Evolutionary conservation across 2,113 vertebrate genomes (phyloP), one percentile per base, ranked within the genome.

Genomic region (Gnathonemus longibarbis): DNA sequence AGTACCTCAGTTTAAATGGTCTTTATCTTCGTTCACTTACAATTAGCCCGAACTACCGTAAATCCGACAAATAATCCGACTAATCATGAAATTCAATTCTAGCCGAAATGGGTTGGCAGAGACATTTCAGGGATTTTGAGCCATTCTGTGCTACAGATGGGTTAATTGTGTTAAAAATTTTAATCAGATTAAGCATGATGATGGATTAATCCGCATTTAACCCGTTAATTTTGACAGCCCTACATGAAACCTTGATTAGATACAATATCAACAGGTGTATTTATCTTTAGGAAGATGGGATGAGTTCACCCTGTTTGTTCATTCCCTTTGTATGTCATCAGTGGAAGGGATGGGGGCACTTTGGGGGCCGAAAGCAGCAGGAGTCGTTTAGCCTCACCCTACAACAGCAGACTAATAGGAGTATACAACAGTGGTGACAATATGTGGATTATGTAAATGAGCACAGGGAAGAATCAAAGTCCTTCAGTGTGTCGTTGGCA

Each of bases 401-500:
- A 96, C 94, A 93, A 91, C 93, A 94, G 93, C 91, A 94, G 92
- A 90, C 94, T 96, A 95, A 95, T 95, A 93, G 93, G 89, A 94
- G 92, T 95, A 95, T 96, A 96, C 94, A 96, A 95, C 94, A 70
- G 84, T 89, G 35, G 93, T 91, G 89, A 94, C 92, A 94, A 94
- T 93, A 91, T 89, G 77, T 93, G 93, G 94, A 96, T 95, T 96
- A 95, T 96, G 94, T 91, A 95, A 96, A 96, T 95, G 87, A n/a
- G 5, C 35, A 83, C 50, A 70, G 84, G 92, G 94, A 93, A 94
- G 88, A 90, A 85, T 80, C 91, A 91, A 88, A 90, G 91, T 92
- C 95, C 35, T 39, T 31, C 27, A 70, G 62, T 70, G 62, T 66
- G 62, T 95, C 94, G 90, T 91, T 95, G 93, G 89, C 91, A 93